These are phyloP conservation scores for Coptodon bakossiorum DNA, from an alignment of 2,113 vertebrate genomes.

Conservation along the genomic window DNA sequence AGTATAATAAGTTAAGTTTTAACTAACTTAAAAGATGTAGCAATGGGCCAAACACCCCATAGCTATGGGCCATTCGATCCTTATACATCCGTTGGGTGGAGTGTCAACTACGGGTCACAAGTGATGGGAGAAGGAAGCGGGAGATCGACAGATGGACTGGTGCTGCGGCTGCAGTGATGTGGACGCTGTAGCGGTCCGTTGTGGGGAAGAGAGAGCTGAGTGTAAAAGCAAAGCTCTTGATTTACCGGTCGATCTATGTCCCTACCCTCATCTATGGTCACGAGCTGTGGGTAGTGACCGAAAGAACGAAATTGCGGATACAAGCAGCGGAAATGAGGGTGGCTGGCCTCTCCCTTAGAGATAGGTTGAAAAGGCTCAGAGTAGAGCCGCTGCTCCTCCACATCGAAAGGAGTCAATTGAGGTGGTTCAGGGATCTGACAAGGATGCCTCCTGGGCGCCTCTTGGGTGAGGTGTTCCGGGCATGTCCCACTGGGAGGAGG, in stretches of 20 bases:
- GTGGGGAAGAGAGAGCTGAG: neutral
- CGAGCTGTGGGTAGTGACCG: neutral
- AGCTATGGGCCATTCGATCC: neutral
- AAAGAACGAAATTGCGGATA: fast-evolving
- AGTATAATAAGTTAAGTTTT: neutral
- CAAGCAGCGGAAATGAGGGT: neutral
- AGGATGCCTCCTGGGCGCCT: neutral
- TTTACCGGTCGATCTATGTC: fast-evolving
- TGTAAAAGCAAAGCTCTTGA: neutral
- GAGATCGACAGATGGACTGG: neutral
- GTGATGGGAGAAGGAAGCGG: neutral
- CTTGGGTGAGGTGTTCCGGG: neutral
- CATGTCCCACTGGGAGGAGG: neutral
- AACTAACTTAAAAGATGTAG: neutral
- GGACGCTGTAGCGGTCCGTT: fast-evolving
- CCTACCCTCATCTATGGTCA: neutral
- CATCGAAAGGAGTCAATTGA: neutral
- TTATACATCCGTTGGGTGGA: neutral
- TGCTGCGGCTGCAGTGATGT: fast-evolving
- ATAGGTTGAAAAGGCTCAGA: neutral
- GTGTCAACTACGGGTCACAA: neutral
- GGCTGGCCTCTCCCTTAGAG: neutral
- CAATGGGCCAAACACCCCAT: neutral
- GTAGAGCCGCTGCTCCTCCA: neutral
- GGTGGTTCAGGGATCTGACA: neutral